Percentiles rank a stretch among this genome's conserved stretches.
Evolutionary conservation across 2,888 invertebrate species (phyloP).

Genomic region (Slavum lentiscoides): DNA sequence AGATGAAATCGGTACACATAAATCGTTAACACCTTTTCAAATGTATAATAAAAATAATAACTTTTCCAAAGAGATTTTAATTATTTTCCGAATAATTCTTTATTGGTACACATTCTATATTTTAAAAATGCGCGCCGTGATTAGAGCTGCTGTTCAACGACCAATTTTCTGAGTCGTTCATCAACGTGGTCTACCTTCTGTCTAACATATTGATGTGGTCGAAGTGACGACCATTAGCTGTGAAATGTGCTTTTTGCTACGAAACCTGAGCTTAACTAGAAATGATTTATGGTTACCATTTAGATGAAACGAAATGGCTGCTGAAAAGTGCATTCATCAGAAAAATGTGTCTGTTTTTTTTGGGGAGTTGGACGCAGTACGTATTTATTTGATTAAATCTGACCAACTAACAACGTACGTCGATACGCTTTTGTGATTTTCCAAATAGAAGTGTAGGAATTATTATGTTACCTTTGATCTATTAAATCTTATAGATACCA

Average conservation of each 20-base stretch:
- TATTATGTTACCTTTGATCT: too few relatives aligned
- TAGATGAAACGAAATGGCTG: not conserved
- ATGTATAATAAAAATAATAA: too few relatives aligned
- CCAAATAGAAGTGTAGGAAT: too few relatives aligned
- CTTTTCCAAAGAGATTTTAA: not conserved
- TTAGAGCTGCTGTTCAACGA: not conserved
- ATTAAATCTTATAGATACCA: too few relatives aligned
- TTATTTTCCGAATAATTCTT: not conserved
- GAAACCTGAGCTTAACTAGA: not conserved
- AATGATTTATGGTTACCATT: conserved; percentile 27
- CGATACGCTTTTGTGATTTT: not conserved
- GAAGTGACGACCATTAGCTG: not conserved
- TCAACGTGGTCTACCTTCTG: not conserved
- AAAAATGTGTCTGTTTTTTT: not conserved
- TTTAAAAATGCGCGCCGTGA: conserved; percentile 11
- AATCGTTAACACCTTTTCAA: too few relatives aligned
- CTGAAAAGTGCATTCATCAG: not conserved
- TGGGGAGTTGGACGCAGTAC: too few relatives aligned
- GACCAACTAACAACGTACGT: not conserved
- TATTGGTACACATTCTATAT: not conserved
- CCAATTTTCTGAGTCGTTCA: conserved; percentile 18
- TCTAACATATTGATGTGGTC: not conserved
- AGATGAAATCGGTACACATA: too few relatives aligned
- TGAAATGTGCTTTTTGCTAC: conserved; percentile 20
- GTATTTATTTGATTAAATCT: not conserved